phyloP scores from a whole-genome alignment of 2,888 invertebrate genomes.

The Cantharis rufa region DNA sequence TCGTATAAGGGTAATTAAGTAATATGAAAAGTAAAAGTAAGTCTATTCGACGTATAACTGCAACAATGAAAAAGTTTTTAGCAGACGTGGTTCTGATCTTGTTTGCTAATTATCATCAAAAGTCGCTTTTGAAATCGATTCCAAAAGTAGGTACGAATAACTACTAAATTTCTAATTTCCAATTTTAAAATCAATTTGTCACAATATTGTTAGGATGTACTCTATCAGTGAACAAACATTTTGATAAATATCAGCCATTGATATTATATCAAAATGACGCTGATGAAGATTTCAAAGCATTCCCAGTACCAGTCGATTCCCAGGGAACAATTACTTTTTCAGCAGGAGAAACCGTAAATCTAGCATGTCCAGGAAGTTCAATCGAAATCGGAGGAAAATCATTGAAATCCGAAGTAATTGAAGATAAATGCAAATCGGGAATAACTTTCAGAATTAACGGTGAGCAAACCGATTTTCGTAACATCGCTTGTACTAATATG shows the following conservation, averaged over 20 bases:
- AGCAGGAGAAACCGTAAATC: constrained; percentile 23
- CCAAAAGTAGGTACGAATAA: constrained; percentile 3
- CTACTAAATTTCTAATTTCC: neutral
- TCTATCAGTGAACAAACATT: constrained; percentile 58
- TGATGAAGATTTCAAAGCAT: constrained; percentile 29
- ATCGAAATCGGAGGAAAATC: constrained; percentile 23
- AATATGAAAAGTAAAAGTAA: neutral
- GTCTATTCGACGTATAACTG: neutral
- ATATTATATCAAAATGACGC: constrained; percentile 54
- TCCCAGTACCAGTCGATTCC: constrained; percentile 32
- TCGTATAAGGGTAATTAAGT: neutral
- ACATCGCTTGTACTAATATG: constrained; percentile 54
- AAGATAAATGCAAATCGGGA: constrained; percentile 33
- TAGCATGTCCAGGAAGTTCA: constrained; percentile 36
- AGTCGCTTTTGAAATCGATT: neutral
- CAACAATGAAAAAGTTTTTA: neutral
- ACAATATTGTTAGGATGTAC: constrained; percentile 49
- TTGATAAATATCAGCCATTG: constrained; percentile 64
- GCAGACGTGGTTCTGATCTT: neutral
- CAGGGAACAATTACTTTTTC: constrained; percentile 31
- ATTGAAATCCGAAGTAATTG: constrained; percentile 9
- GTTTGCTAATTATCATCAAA: neutral
- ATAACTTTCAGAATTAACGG: constrained; percentile 31
- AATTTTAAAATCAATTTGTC: neutral
- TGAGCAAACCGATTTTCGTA: constrained; percentile 48